Conservation (phyloP, 2,888 invertebrate genomes). For the Dicycla oo region DNA sequence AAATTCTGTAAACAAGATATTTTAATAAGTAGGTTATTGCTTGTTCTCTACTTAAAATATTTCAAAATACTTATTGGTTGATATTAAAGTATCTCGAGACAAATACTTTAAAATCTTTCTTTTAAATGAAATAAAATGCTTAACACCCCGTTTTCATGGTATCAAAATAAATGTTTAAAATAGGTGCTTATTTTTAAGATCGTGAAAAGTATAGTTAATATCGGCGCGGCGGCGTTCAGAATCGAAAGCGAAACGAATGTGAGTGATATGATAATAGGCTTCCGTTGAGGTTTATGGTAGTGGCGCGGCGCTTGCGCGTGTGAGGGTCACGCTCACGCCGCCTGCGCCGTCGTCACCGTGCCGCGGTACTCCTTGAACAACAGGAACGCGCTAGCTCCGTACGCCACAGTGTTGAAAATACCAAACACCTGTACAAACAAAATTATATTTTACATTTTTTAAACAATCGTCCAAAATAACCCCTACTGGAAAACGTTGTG, state of each 20-base stretch:
- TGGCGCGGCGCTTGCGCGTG: conserved; percentile 53
- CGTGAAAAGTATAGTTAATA: conserved; percentile 47
- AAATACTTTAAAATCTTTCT: not conserved
- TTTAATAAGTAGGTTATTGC: not conserved
- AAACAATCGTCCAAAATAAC: conserved; percentile 5
- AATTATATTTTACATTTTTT: conserved; percentile 11
- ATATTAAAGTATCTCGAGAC: not conserved
- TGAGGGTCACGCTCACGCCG: conserved; percentile 69
- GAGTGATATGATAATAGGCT: conserved; percentile 65
- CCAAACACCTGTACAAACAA: conserved; percentile 93
- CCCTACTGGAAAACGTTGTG: not conserved
- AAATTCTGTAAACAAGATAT: conserved; percentile 12
- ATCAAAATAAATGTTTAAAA: conserved; percentile 22
- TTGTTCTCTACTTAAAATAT: not conserved
- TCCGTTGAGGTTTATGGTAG: conserved; percentile 60
- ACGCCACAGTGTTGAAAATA: conserved; percentile 94
- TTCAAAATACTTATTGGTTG: not conserved
- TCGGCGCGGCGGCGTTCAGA: conserved; percentile 60
- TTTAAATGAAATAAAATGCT: conserved; percentile 13
- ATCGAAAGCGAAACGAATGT: conserved; percentile 72
- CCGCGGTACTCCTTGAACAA: conserved; percentile 93
- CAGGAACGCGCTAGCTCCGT: conserved; percentile 94
- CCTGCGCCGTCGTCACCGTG: conserved; percentile 62
- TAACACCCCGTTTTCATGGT: not conserved
- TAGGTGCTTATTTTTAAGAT: conserved; percentile 61